These are phyloP conservation scores for Erpetoichthys calabaricus DNA, from an alignment of 2,797 vertebrate genomes.

Conservation along the genomic window DNA sequence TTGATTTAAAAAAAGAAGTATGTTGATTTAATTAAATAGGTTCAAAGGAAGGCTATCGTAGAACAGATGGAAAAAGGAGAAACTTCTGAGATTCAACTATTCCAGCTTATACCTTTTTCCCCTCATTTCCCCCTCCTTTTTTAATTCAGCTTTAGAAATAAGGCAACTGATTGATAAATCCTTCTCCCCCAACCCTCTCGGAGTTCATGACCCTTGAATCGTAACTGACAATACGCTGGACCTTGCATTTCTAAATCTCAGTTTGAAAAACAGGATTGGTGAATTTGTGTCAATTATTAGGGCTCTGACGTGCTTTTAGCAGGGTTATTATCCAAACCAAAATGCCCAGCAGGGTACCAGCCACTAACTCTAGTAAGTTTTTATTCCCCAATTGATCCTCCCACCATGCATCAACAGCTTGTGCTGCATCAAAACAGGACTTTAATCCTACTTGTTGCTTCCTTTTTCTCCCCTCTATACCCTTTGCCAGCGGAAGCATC, in stretches of 20 bases:
- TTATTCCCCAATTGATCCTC: slow-evolving; percentile 50
- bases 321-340: slow-evolving; percentile 54
- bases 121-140: slow-evolving; percentile 13
- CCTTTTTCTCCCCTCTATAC: slow-evolving; percentile 34
- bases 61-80: too few relatives aligned
- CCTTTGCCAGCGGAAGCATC: slow-evolving; percentile 40
- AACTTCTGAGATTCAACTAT: too few relatives aligned
- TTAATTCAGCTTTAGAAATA: slow-evolving; percentile 65
- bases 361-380: slow-evolving; percentile 50
- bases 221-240: slow-evolving; percentile 53
- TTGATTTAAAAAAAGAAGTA: too few relatives aligned
- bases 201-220: slow-evolving; percentile 75
- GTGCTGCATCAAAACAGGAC: slow-evolving; percentile 50
- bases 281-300: slow-evolving; percentile 67
- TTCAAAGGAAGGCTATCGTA: too few relatives aligned
- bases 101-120: too few relatives aligned
- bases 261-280: slow-evolving; percentile 56
- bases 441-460: slow-evolving; percentile 74
- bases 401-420: slow-evolving; percentile 50
- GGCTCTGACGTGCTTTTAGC: slow-evolving; percentile 57
- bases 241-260: slow-evolving; percentile 56
- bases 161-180: slow-evolving; percentile 74
- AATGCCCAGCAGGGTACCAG: slow-evolving; percentile 43
- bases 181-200: slow-evolving; percentile 37
- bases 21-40: too few relatives aligned